Base-by-base conservation (phyloP, 1,140 invertebrate species). In the Ericerus pela region DNA sequence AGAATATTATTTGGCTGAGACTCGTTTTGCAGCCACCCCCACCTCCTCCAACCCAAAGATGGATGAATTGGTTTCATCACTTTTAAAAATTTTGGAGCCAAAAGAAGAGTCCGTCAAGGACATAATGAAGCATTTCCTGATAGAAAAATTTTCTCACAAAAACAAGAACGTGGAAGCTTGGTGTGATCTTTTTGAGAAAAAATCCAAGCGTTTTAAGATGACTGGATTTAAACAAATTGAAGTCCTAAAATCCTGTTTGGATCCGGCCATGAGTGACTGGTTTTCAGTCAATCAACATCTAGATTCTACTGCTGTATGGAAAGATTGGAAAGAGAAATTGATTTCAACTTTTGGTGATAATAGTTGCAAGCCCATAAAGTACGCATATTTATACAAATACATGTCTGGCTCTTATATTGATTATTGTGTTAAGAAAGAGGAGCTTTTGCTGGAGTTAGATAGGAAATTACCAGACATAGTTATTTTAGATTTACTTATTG, bases 201-300 rank as follows among this genome's bases (percentile, higher is more conserved):
- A 67, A 64, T 63, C 56, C 62, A 28, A 60, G 59, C 27, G 64
- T 55, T 59, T 63, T 61, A 58, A 59, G 58, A 61, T 65, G 56
- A 59, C 22, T 43, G 24, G 64, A 53, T 29, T 33, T 31, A 16
- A 33, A 53, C 31, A 53, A 11, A 53, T 53, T 33, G 30, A 33
- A 20, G 24, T 53, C n/a, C 36, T 53, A 2, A 53, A 28, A 22
- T 33, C 36, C 18, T 66, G 68, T 58, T 31, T 67, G 16, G 65
- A 66, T 1, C 58, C 64, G 18, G 61, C 61, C 2, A 63, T 62
- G 60, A 33, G 36, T 27, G 63, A 68, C 51, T 69, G 66, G 65
- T 66, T 66, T 31, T 61, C 59, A 58, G 65, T 63, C 60, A 26
- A 64, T 27, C 64, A 64, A 57, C 65, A 65, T 63, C 58, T 60